A percentile compares a stretch with the other conserved stretches of the same genome.
Evolutionary conservation across 2,888 invertebrate species (phyloP).

Genomic region (Perithous albicinctus): DNA sequence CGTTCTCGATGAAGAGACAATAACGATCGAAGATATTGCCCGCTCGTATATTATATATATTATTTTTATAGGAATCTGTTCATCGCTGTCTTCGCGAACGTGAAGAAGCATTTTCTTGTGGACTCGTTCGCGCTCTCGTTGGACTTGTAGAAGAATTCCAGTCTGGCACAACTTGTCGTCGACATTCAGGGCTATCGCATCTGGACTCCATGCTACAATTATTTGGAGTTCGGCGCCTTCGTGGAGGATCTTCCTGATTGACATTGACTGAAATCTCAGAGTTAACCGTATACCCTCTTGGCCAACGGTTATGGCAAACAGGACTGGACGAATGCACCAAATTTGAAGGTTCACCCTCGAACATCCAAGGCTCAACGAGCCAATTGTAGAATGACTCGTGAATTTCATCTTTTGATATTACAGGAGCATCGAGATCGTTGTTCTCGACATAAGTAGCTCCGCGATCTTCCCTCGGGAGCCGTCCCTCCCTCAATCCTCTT

Average conservation of each 20-base stretch:
- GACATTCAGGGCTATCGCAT: slow-evolving; percentile 36
- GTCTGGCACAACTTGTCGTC: slow-evolving; percentile 19
- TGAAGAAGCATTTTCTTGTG: background rate
- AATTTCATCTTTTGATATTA: slow-evolving; percentile 49
- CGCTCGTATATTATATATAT: too few relatives aligned
- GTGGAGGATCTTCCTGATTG: slow-evolving; percentile 21
- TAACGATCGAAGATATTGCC: slow-evolving; percentile 2
- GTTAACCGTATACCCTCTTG: background rate
- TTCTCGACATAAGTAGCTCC: slow-evolving; percentile 62
- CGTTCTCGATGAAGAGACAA: slow-evolving; percentile 4
- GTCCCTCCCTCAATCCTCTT: slow-evolving; percentile 24
- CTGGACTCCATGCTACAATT: slow-evolving; percentile 72
- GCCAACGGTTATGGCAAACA: background rate
- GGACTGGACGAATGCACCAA: slow-evolving; percentile 1
- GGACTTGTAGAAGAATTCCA: slow-evolving; percentile 4
- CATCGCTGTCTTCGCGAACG: slow-evolving; percentile 46
- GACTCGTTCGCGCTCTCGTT: slow-evolving; percentile 24
- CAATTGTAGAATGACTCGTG: slow-evolving; percentile 67
- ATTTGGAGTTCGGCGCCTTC: slow-evolving; percentile 43
- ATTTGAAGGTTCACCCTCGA: slow-evolving; percentile 20
- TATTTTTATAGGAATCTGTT: background rate
- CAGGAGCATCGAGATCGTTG: slow-evolving; percentile 28
- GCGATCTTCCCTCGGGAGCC: slow-evolving; percentile 51
- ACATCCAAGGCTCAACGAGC: slow-evolving; percentile 62
- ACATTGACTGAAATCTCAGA: slow-evolving; percentile 1